A percentile compares a stretch with the other conserved stretches of the same genome.
Conservation (phyloP, 2,888 invertebrate species). For the Orthosia cruda region DNA sequence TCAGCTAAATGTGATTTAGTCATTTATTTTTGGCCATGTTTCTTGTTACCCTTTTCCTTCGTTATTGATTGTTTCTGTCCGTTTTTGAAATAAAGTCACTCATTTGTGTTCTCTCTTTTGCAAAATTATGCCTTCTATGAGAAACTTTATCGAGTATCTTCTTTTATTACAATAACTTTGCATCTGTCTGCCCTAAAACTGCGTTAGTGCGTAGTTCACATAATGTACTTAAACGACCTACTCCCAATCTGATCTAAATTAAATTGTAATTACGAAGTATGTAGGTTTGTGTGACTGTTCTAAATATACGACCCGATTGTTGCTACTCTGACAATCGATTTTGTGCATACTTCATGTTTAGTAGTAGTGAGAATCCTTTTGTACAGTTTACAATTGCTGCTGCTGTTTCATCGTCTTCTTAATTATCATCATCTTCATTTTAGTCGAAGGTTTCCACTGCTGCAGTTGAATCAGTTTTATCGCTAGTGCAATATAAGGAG, state of each 20-base stretch:
- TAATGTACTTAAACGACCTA: conserved; percentile 53
- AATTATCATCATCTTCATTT: not conserved
- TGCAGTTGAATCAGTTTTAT: not conserved
- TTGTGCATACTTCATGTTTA: conserved; percentile 20
- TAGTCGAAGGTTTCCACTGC: not conserved
- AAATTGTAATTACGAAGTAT: conserved; percentile 63
- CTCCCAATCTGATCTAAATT: conserved; percentile 61
- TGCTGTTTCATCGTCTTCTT: not conserved
- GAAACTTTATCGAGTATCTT: not conserved
- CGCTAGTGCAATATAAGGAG: not conserved
- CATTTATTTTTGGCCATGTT: not conserved
- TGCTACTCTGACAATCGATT: conserved; percentile 33
- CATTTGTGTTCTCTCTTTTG: not conserved
- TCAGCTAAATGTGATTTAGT: not conserved
- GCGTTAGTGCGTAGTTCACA: conserved; percentile 36
- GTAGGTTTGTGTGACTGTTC: conserved; percentile 62
- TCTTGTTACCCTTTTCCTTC: not conserved
- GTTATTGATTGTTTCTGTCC: not conserved
- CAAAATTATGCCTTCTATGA: not conserved
- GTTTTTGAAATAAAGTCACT: too few relatives aligned
- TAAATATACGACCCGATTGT: conserved; percentile 60
- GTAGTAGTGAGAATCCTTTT: not conserved
- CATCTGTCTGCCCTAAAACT: conserved; percentile 23
- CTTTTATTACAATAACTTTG: not conserved
- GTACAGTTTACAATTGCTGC: not conserved